A percentile compares a stretch with the other conserved stretches of the same genome.
Conservation (phyloP, 2,113 vertebrate species). For the Todiramphus chloris region DNA sequence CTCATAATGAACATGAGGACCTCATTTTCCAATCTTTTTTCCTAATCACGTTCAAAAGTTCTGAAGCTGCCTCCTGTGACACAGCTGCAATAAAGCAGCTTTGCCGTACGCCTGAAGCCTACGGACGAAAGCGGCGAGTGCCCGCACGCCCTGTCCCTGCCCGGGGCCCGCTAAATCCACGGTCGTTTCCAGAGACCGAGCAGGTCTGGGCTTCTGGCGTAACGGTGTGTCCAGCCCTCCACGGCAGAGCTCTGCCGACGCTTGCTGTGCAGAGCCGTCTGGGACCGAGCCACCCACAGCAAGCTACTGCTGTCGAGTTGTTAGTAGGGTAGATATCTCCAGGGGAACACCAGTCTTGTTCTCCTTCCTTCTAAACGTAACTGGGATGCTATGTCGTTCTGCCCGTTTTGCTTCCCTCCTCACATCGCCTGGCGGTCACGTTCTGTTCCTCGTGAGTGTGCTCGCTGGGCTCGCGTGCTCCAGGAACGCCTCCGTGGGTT, state of each 20-base stretch:
- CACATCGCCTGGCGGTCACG: neutral
- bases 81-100: neutral
- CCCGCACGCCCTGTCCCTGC: neutral
- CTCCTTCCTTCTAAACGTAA: neutral
- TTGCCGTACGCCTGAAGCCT: neutral
- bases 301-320: neutral
- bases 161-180: fast-evolving
- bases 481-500: neutral
- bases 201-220: fast-evolving
- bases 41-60: conserved; percentile 54
- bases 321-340: neutral
- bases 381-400: neutral
- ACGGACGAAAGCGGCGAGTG: neutral
- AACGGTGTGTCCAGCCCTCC: fast-evolving
- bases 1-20: conserved; percentile 71
- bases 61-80: conserved; percentile 14
- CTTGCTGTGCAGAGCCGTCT: neutral
- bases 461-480: fast-evolving
- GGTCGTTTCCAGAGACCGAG: fast-evolving
- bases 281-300: neutral
- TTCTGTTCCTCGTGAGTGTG: neutral
- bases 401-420: neutral
- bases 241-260: neutral
- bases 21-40: conserved; percentile 68
- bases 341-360: neutral